Base-by-base conservation (phyloP, 1,140 invertebrate species). In the Cheumatopsyche charites region DNA sequence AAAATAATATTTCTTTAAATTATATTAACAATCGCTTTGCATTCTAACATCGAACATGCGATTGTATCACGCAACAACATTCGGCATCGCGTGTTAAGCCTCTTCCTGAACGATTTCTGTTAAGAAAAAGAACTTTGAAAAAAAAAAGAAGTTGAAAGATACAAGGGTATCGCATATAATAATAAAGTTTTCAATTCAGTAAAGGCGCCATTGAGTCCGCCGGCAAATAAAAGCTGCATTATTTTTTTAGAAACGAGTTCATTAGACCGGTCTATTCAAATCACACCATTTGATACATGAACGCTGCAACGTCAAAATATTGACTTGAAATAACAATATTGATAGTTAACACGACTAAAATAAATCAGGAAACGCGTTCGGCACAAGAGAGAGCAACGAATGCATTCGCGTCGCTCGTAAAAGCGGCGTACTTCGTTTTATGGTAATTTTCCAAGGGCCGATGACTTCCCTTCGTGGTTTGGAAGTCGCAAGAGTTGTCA, bases 171-270 rank as follows among this genome's bases (percentile, higher is more conserved):
- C 21, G 23, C 55, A 5, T 5, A 19, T 58, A 26, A n/a, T n/a
- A n/a, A 58, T 58, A 58, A 58, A 58, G 23, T 58, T 58, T 58
- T 58, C 23, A 23, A 58, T 25, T 58, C 19, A 19, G 55, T 36
- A 36, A 36, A 36, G 29, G 29, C 29, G 29, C 29, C 29, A 36
- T 36, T 36, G 29, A 36, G 29, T 36, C 29, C 29, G 29, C 3
- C 9, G 3, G 29, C 9, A 36, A 36, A 36, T 36, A 36, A 36
- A 36, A 36, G 9, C 29, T 9, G 29, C 3, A 36, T 9, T 36
- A 36, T 4, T 36, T 36, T 36, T 36, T 36, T 36, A 4, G 3
- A 9, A 36, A 3, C 29, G 29, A 4, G 9, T 36, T 36, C 9
- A 36, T 36, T 36, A 36, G 29, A 36, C 29, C 29, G 3, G 29